Conservation (phyloP, 2,797 vertebrate species). For the Aeoliscus strigatus region DNA sequence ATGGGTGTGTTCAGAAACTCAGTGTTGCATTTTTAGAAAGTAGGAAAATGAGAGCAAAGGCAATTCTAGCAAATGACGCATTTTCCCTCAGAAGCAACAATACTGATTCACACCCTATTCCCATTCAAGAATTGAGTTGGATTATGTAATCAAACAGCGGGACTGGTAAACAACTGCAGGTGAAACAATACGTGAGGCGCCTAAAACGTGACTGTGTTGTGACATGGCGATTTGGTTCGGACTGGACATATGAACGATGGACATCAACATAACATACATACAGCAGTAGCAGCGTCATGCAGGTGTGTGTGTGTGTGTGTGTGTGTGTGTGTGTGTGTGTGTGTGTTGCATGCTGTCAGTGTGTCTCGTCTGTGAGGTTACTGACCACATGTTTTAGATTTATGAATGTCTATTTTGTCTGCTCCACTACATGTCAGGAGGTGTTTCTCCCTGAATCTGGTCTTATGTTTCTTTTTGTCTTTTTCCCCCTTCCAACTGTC, state of each 20-base stretch:
- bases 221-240: constrained; percentile 1
- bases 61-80: constrained; percentile 53
- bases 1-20: constrained; percentile 55
- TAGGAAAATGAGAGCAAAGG: constrained; percentile 44
- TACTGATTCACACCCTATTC: constrained; percentile 14
- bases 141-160: constrained; percentile 33
- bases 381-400: constrained; percentile 29
- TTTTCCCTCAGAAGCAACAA: constrained; percentile 27
- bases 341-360: constrained; percentile 62
- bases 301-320: background rate
- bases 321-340: constrained; percentile 28
- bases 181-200: background rate
- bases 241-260: too few relatives aligned
- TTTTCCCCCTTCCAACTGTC: constrained; percentile 67
- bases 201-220: constrained; percentile 26
- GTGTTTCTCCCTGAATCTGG: constrained; percentile 82
- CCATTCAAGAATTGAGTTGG: constrained; percentile 16
- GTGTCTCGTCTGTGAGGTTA: constrained; percentile 41
- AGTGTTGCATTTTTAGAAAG: constrained; percentile 36
- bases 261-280: too few relatives aligned
- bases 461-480: constrained; percentile 64
- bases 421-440: constrained; percentile 69
- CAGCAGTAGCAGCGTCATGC: background rate
- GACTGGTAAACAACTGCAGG: background rate
- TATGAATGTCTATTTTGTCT: constrained; percentile 50